These are phyloP conservation scores for Chlorops oryzae DNA, from an alignment of 1,140 invertebrate genomes.

Conservation along the genomic window DNA sequence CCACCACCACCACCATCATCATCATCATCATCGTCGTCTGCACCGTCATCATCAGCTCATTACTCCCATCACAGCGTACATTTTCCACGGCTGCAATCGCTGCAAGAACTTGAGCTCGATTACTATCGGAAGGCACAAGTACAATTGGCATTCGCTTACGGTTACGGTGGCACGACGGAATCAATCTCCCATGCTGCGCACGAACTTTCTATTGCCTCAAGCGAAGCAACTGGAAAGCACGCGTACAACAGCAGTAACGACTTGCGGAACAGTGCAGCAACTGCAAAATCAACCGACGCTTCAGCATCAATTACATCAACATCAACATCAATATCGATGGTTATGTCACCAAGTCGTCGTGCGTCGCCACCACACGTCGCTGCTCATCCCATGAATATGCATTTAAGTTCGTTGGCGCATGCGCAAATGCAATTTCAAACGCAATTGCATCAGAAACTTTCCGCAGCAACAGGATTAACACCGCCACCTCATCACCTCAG, in stretches of 20 bases:
- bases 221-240: no score
- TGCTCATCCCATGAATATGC: slow-evolving; percentile 31
- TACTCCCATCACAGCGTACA: slow-evolving; percentile 8
- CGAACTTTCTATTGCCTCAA: no score
- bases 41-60: neutral
- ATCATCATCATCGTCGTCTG: neutral
- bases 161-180: no score
- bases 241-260: no score
- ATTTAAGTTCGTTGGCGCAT: slow-evolving; percentile 51
- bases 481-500: slow-evolving; percentile 47
- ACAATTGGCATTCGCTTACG: slow-evolving; percentile 12
- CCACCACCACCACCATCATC: neutral
- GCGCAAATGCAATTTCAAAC: slow-evolving; percentile 53
- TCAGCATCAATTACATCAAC: neutral
- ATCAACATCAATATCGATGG: slow-evolving; percentile 36
- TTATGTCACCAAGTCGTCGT: slow-evolving; percentile 62
- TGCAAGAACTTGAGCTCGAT: slow-evolving; percentile 15
- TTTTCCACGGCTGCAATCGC: slow-evolving; percentile 1
- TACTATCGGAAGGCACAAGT: slow-evolving; percentile 17
- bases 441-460: slow-evolving; percentile 50
- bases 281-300: neutral
- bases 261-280: neutral
- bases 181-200: no score
- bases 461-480: slow-evolving; percentile 21
- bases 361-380: slow-evolving; percentile 53